Evolutionary conservation across 2,888 invertebrate species (phyloP), one percentile per base, ranked within the genome.

Genomic region (Tetrapedia diversipes): DNA sequence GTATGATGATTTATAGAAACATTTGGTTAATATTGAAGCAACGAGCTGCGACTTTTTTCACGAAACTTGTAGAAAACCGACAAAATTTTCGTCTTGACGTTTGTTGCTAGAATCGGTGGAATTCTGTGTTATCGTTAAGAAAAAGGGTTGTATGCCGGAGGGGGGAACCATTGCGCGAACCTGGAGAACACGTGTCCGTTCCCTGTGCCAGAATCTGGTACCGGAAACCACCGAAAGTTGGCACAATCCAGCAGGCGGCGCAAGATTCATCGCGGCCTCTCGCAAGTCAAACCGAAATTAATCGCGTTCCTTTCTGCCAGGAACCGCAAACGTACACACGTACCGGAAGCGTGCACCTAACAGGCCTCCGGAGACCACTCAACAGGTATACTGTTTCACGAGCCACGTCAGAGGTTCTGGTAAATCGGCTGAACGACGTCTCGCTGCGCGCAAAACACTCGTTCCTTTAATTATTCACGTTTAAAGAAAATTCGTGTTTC

Each of bases 281-380:
- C 37, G 60, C 49, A 39, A 74, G 70, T 75, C 64, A 70, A 74
- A 77, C 77, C 71, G 77, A 77, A 82, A 85, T 85, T 84, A 85
- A 85, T 77, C 77, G 77, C 34, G 54, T 76, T 83, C 80, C 80
- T 83, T 81, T 82, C 73, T 72, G 53, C 61, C 61, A 34, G 71
- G 34, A 65, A 79, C 76, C 77, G 75, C 76, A 69, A 73, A 80
- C 71, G 60, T 41, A 73, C n/a, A n/a, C n/a, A n/a, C 53, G 49
- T 61, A 47, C 61, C n/a, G 19, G 60, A 43, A 66, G 63, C 49
- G 34, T 63, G 53, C 74, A 78, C 54, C 66, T 83, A 81, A 86
- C 77, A 77, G 64, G 79, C 70, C 81, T 72, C 80, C 37, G 64
- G 82, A 80, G 86, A 76, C 79, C 78, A 86, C 85, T 86, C 86